phyloP scores from a whole-genome alignment of 2,113 vertebrate species.

The Suricata suricatta region DNA sequence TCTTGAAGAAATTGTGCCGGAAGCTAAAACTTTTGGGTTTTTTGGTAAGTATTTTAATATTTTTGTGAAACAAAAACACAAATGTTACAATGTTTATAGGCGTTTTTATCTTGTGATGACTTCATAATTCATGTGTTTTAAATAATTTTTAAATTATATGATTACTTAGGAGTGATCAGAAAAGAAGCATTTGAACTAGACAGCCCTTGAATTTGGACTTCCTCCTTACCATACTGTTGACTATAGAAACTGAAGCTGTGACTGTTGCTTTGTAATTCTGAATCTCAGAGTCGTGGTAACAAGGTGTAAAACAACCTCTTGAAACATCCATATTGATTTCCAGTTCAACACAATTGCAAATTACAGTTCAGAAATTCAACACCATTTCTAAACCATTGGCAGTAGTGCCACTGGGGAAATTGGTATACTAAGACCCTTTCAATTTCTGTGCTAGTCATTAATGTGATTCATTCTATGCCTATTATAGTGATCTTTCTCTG shows the following conservation, averaged over 20 bases:
- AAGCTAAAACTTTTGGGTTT: not conserved
- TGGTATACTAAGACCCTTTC: not conserved
- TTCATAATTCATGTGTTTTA: not conserved
- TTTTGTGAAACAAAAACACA: not conserved
- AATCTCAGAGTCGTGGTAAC: not conserved
- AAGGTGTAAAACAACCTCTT: not conserved
- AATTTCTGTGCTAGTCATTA: not conserved
- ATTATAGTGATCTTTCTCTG: not conserved
- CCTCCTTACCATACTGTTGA: not conserved
- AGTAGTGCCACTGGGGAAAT: not conserved
- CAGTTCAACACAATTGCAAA: not conserved
- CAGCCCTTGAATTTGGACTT: not conserved
- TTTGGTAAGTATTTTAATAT: not conserved
- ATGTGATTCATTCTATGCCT: not conserved
- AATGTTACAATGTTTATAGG: not conserved
- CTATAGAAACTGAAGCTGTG: not conserved
- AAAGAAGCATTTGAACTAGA: not conserved
- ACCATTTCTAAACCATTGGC: not conserved
- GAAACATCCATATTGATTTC: not conserved
- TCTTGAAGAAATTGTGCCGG: not conserved
- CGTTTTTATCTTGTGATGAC: not conserved
- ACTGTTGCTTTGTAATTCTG: not conserved
- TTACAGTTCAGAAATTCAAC: not conserved
- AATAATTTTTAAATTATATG: too few relatives aligned
- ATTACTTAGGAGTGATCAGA: not conserved